Evolutionary conservation across 2,113 vertebrate genomes (phyloP), one percentile per base, ranked within the genome.

Genomic region (Martes martes): DNA sequence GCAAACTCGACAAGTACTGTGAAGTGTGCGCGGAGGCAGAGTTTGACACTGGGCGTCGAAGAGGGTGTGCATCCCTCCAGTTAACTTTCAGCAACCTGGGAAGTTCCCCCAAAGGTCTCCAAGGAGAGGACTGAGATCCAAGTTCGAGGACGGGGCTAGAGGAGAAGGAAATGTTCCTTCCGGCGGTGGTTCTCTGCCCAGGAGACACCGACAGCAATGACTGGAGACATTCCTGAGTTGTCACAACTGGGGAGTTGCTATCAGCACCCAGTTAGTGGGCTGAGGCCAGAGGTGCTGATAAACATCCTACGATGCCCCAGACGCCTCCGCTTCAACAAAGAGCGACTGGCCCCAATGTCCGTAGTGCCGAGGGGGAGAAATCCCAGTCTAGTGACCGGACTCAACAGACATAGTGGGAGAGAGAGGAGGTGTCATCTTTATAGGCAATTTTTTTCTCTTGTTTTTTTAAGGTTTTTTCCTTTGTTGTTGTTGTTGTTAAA

Each of bases 291-390:
- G 67, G 50, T 67, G 67, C n/a, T 42, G 65, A 10, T 39, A 28
- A 65, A 21, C n/a, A 2, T 19, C 15, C 85, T 73, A 13, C 16
- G 7, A 16, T 1, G 2, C 33, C 33, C 47, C 28, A 26, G n/a
- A 31, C n/a, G 31, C n/a, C 31, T 57, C 33, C 6, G 4, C 67
- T 36, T 6, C 2, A 8, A 57, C 24, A 39, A 28, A 39, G 50
- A 42, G 16, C 0, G 0, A 14, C 0, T 11, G 10, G 50, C 67
- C 50, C 26, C 16, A 73, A 2, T 5, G 24, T 42, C 10, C 4
- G 31, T 2, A 21, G 42, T 10, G 7, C 18, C 1, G 0, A 86
- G 11, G 42, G 4, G 4, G 0, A 21, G 11, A 67, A 67, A 10
- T 33, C 80, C 42, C 1, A 0, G 23, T n/a, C 83, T 50, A 15